Percentiles rank a stretch among this genome's conserved stretches.
Evolutionary conservation across 2,797 vertebrate species (phyloP).

Genomic region (Paramormyrops hopkinsi): DNA sequence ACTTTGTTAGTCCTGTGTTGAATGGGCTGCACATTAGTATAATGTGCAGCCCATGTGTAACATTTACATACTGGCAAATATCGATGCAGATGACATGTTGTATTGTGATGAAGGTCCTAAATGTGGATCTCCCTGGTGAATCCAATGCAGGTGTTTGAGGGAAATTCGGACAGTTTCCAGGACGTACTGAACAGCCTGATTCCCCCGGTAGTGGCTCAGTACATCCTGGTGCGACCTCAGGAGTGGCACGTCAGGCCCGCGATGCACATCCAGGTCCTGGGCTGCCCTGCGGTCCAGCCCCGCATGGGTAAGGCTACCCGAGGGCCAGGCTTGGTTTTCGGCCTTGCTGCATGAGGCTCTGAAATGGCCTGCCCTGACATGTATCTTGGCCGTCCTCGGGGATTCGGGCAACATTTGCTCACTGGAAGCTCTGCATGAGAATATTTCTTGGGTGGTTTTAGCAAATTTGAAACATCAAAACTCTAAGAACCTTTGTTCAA

Average conservation of each 20-base stretch:
- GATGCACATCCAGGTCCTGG: slow-evolving; percentile 62
- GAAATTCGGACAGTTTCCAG: slow-evolving; percentile 56
- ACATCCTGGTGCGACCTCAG: slow-evolving; percentile 60
- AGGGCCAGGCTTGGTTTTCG: not conserved
- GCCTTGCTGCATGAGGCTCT: not conserved
- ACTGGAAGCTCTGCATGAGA: not conserved
- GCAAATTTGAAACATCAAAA: not conserved
- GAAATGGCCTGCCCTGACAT: not conserved
- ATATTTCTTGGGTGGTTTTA: not conserved
- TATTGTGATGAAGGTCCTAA: not conserved
- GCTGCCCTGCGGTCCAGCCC: slow-evolving; percentile 48
- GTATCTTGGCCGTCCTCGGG: not conserved
- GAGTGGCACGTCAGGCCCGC: slow-evolving; percentile 57
- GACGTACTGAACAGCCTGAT: slow-evolving; percentile 67
- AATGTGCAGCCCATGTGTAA: not conserved
- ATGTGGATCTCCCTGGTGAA: not conserved
- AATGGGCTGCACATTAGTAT: not conserved
- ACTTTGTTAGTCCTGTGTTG: not conserved
- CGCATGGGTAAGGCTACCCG: slow-evolving; percentile 21
- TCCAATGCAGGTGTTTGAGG: slow-evolving; percentile 65
- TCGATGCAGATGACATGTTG: not conserved
- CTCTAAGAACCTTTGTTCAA: not conserved
- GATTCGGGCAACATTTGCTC: not conserved
- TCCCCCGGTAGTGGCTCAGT: slow-evolving; percentile 66
- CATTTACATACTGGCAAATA: not conserved